Evolutionary conservation across 2,888 invertebrate species (phyloP).

Genomic region (Drosophila anceps): DNA sequence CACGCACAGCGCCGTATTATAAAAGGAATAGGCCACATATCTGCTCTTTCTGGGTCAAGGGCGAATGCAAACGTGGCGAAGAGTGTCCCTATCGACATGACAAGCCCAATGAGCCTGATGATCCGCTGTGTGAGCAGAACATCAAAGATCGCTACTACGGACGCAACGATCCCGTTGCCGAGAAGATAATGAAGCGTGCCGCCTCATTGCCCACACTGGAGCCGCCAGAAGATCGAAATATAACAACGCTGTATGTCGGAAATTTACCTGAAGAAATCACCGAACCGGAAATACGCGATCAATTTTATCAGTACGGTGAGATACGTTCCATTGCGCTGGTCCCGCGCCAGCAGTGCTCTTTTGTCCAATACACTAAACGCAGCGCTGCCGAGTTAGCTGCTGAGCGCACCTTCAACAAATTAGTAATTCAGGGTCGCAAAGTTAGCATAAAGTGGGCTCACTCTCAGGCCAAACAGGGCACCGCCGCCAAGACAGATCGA

Average conservation of each 20-base stretch:
- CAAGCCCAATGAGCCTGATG: slow-evolving; percentile 97
- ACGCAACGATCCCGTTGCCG: slow-evolving; percentile 96
- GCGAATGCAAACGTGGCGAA: slow-evolving; percentile 96
- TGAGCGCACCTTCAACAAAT: slow-evolving; percentile 97
- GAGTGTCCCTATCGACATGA: slow-evolving; percentile 97
- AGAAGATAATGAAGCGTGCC: slow-evolving; percentile 94
- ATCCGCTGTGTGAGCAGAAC: slow-evolving; percentile 96
- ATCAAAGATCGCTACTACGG: slow-evolving; percentile 96
- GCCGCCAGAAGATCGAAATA: slow-evolving; percentile 97
- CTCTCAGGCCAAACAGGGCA: slow-evolving; percentile 92
- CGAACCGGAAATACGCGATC: slow-evolving; percentile 96
- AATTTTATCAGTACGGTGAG: slow-evolving; percentile 99
- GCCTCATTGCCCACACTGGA: slow-evolving; percentile 97
- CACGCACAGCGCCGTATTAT: slow-evolving; percentile 95
- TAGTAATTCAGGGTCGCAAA: slow-evolving; percentile 92
- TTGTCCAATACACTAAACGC: slow-evolving; percentile 97
- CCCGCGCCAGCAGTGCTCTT: slow-evolving; percentile 97
- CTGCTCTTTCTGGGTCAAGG: slow-evolving; percentile 98
- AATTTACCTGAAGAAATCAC: slow-evolving; percentile 95
- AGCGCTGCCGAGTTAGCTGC: slow-evolving; percentile 96
- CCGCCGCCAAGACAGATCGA: slow-evolving; percentile 86
- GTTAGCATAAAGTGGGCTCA: slow-evolving; percentile 99
- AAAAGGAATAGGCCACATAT: slow-evolving; percentile 96
- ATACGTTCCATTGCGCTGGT: slow-evolving; percentile 97
- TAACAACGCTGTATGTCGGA: slow-evolving; percentile 99